Evolutionary conservation across 1,140 invertebrate genomes (phyloP).

Genomic region (Drosophila kohkoa): DNA sequence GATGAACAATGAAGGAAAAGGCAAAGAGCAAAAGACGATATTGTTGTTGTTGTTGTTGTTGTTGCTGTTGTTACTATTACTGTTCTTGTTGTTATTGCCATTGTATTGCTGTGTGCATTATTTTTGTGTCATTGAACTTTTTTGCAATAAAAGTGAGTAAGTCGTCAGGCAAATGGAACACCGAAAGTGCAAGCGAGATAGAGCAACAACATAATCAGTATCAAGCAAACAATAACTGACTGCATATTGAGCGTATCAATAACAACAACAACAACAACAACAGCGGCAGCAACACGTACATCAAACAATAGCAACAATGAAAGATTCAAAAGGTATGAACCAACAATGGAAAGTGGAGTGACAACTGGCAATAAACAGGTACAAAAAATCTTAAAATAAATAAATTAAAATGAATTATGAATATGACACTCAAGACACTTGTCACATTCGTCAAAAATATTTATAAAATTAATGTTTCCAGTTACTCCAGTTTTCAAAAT

Average conservation of each 20-base stretch:
- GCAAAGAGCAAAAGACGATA: constrained; percentile 71
- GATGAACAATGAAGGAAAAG: constrained; percentile 58
- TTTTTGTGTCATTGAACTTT: constrained; percentile 83
- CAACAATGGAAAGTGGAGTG: constrained; percentile 23
- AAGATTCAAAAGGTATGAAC: constrained; percentile 18
- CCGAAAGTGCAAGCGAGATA: constrained; percentile 4
- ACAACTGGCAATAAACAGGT: constrained; percentile 30
- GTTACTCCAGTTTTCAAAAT: too few species aligned
- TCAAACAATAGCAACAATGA: constrained; percentile 12
- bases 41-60: constrained; percentile 42
- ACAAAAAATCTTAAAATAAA: constrained; percentile 7
- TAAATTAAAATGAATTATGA: too few species aligned
- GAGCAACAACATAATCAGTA: constrained; percentile 41
- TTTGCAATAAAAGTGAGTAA: constrained; percentile 69
- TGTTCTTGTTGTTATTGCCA: constrained; percentile 21
- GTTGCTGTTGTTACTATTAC: constrained; percentile 39
- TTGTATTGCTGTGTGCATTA: constrained; percentile 72
- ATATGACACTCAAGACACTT: constrained; percentile 28
- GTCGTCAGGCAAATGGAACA: constrained; percentile 46
- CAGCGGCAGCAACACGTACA: constrained; percentile 6
- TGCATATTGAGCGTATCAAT: constrained; percentile 42
- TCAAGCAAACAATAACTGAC: constrained; percentile 39
- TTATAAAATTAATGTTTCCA: not conserved
- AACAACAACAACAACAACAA: constrained; percentile 18
- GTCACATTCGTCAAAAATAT: constrained; percentile 19